A percentile compares a stretch with the other conserved stretches of the same genome.
phyloP scores from a whole-genome alignment of 1,140 invertebrate species.

The Aphelinus certus region DNA sequence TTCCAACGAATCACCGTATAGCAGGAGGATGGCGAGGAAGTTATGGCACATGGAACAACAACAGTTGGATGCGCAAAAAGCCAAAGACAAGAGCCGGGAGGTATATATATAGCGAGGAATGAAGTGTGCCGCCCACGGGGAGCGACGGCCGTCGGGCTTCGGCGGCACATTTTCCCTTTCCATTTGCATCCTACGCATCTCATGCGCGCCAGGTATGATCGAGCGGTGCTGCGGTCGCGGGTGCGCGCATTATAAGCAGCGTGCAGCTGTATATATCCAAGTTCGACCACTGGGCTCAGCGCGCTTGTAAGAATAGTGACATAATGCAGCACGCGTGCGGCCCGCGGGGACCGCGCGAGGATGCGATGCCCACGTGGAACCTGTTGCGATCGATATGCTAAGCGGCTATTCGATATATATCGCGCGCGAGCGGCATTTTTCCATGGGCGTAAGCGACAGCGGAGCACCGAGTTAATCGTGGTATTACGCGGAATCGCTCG shows the following conservation, averaged over 20 bases:
- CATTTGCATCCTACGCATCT: conserved; percentile 15
- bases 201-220: background rate
- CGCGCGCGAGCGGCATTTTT: too few species aligned
- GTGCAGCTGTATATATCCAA: background rate
- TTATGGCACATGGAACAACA: background rate
- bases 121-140: background rate
- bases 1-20: too few species aligned
- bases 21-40: too few species aligned
- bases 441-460: too few species aligned
- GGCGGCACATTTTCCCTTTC: conserved; percentile 5
- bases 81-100: too few species aligned
- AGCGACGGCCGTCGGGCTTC: background rate
- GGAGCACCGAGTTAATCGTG: background rate
- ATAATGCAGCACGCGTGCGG: background rate
- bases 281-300: background rate
- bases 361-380: too few species aligned
- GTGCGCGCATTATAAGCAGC: background rate
- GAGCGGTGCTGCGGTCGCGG: background rate
- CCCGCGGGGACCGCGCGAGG: background rate
- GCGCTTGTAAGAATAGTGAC: background rate
- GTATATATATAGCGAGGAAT: background rate
- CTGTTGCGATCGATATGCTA: too few species aligned
- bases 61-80: too few species aligned
- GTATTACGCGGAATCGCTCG: conserved; percentile 3
- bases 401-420: too few species aligned